These are phyloP conservation scores for Agriotes lineatus DNA, from an alignment of 2,888 invertebrate species.

Conservation along the genomic window DNA sequence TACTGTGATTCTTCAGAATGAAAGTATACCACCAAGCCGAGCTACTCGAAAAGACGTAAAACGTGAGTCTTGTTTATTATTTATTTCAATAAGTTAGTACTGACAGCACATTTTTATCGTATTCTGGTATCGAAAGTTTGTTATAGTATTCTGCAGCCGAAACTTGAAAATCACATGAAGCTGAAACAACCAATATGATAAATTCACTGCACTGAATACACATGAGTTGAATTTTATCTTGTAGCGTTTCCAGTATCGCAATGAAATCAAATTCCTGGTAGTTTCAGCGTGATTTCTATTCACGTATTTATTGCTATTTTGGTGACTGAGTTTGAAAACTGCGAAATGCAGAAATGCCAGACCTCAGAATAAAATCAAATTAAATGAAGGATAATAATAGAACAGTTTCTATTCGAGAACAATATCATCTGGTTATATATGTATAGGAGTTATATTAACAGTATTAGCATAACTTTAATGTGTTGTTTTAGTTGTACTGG, in stretches of 20 bases:
- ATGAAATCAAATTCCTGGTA: constrained; percentile 3
- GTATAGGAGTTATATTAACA: no score
- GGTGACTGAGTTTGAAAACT: background rate
- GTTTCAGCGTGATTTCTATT: background rate
- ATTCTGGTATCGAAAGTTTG: background rate
- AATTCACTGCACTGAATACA: constrained; percentile 6
- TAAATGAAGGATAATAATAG: no score
- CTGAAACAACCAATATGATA: background rate
- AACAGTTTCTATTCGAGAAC: no score
- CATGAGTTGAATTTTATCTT: constrained; percentile 10
- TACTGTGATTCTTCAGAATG: background rate
- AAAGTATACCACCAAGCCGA: no score
- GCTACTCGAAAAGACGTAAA: no score
- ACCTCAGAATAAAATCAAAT: no score
- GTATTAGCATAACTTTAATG: no score
- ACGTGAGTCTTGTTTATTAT: no score
- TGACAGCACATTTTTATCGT: background rate
- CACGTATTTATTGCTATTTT: background rate
- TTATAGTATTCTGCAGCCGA: background rate
- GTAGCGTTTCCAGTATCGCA: background rate
- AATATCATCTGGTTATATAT: no score
- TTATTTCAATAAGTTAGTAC: no score
- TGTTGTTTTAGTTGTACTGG: no score
- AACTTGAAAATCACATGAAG: background rate
- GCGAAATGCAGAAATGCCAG: no score